These are phyloP conservation scores for Anisognathus igniventris DNA, from an alignment of 2,797 vertebrate genomes.

Conservation along the genomic window DNA sequence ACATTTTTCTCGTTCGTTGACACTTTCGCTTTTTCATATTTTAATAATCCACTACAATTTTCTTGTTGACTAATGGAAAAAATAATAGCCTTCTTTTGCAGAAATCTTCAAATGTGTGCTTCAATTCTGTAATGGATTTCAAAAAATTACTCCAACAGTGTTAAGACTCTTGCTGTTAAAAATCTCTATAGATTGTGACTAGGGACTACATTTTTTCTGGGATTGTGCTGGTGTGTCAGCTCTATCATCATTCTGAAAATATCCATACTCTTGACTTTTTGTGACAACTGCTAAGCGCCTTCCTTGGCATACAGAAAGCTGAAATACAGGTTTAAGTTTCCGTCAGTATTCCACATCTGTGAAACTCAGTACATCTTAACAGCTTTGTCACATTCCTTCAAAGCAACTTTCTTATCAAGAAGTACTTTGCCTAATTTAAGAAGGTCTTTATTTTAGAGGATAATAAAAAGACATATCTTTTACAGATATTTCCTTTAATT, in stretches of 20 bases:
- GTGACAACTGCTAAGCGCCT: not conserved
- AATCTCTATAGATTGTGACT: not conserved
- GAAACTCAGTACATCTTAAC: not conserved
- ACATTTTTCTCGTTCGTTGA: not conserved
- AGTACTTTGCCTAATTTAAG: not conserved
- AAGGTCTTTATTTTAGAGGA: not conserved
- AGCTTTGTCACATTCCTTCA: not conserved
- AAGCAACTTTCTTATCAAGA: not conserved
- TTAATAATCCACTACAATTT: not conserved
- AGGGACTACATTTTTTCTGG: not conserved
- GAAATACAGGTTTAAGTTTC: not conserved
- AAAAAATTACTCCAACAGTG: not conserved
- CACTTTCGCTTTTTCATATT: not conserved
- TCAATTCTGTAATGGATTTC: not conserved
- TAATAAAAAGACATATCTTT: not conserved
- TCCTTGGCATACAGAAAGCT: not conserved
- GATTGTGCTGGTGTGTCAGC: not conserved
- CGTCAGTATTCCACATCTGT: not conserved
- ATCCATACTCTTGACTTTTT: not conserved
- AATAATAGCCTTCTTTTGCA: not conserved
- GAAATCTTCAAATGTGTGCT: not conserved
- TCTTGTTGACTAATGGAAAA: not conserved
- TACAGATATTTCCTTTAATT: not conserved
- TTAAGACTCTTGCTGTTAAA: not conserved
- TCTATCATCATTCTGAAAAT: not conserved